Conservation (phyloP, 2,888 invertebrate genomes). For the Drosophila infuscata region DNA sequence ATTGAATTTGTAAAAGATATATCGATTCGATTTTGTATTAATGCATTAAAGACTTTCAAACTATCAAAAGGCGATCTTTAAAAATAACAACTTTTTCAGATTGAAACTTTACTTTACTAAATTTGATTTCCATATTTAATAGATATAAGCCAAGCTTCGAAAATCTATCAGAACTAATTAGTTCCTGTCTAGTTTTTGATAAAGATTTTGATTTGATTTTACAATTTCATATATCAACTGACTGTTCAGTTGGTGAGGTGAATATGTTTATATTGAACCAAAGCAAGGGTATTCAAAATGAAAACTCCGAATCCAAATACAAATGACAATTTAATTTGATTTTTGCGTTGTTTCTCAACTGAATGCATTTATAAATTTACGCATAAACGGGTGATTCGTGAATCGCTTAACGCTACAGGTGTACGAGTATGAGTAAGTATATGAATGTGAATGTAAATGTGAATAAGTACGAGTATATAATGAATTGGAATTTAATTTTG, state of each 20-base stretch:
- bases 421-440: conserved; percentile 66
- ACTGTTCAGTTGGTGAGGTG: not conserved
- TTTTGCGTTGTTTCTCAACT: conserved; percentile 77
- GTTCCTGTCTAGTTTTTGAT: not conserved
- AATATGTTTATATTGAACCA: not conserved
- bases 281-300: conserved; percentile 1
- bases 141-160: not conserved
- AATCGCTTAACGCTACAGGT: conserved; percentile 70
- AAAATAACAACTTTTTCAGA: not conserved
- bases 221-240: not conserved
- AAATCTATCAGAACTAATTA: not conserved
- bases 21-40: not conserved
- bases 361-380: conserved; percentile 69
- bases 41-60: not conserved
- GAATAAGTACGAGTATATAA: conserved; percentile 42
- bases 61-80: not conserved
- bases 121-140: not conserved
- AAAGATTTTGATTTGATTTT: not conserved
- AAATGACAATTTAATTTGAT: conserved; percentile 36
- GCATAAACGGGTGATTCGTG: conserved; percentile 35
- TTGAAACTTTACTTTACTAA: not conserved
- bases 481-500: conserved; percentile 47
- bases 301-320: conserved; percentile 20
- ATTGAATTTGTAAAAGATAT: no score
- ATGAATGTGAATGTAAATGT: conserved; percentile 38